Evolutionary conservation across 2,113 vertebrate species (phyloP).

Genomic region (Syrmaticus mikado): DNA sequence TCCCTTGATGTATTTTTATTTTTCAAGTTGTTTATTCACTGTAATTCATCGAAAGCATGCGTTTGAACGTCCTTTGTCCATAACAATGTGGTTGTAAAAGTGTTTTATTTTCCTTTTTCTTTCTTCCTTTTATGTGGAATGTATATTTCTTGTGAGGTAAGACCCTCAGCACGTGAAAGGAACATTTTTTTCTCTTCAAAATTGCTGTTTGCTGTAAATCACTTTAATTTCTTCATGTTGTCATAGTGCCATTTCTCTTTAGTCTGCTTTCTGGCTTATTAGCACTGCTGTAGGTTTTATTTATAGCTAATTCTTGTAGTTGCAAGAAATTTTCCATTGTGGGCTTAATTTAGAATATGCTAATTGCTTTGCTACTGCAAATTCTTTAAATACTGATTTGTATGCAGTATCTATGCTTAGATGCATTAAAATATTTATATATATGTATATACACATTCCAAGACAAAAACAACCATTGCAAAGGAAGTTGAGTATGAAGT

Average conservation of each 20-base stretch:
- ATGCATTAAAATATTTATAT: background rate
- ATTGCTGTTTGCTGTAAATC: conserved; percentile 62
- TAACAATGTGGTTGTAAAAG: conserved; percentile 78
- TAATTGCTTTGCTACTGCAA: conserved; percentile 56
- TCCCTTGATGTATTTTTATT: conserved; percentile 1
- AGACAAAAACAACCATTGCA: background rate
- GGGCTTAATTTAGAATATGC: conserved; percentile 50
- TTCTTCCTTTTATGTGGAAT: conserved; percentile 93
- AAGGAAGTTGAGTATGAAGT: background rate
- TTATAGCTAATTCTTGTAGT: conserved; percentile 58
- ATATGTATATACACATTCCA: background rate
- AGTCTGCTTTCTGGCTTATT: conserved; percentile 70
- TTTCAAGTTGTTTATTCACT: conserved; percentile 52
- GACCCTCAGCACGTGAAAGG: conserved; percentile 81
- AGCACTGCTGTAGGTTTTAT: conserved; percentile 49
- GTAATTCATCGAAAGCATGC: conserved; percentile 68
- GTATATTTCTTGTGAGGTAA: conserved; percentile 94
- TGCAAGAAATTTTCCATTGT: conserved; percentile 53
- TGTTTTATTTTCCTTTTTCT: conserved; percentile 82
- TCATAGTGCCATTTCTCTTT: conserved; percentile 61
- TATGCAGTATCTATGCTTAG: conserved; percentile 18
- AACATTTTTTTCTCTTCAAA: conserved; percentile 68
- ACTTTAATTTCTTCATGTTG: conserved; percentile 74
- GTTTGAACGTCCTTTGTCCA: conserved; percentile 76
- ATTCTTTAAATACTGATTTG: conserved; percentile 20